Evolutionary conservation across 2,888 invertebrate species (phyloP).

Genomic region (Ganaspis brasiliensis): DNA sequence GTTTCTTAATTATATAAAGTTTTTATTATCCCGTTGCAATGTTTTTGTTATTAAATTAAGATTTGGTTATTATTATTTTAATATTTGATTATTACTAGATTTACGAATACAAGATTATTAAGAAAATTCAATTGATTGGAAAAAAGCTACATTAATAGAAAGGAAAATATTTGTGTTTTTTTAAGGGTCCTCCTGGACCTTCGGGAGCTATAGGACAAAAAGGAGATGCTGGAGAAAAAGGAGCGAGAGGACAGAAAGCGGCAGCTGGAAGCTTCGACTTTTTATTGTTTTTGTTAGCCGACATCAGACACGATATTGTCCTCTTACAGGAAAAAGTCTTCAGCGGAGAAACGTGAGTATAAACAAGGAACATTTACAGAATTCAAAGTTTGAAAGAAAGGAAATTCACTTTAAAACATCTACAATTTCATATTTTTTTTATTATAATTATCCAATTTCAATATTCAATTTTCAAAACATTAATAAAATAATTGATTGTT

Average conservation of each 20-base stretch:
- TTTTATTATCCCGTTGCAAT: no score
- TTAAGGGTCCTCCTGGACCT: conserved; percentile 84
- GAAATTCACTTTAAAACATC: neutral
- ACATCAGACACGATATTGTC: conserved; percentile 84
- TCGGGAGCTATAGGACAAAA: conserved; percentile 84
- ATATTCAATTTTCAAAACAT: no score
- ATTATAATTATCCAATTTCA: no score
- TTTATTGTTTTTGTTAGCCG: conserved; percentile 85
- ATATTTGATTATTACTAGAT: no score
- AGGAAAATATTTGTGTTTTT: conserved; percentile 23
- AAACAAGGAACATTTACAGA: neutral
- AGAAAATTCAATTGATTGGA: conserved; percentile 37
- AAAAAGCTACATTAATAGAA: neutral
- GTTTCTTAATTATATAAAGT: no score
- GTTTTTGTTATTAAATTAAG: no score
- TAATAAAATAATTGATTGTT: no score
- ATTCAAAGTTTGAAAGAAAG: neutral
- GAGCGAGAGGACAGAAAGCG: conserved; percentile 84
- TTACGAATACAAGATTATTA: no score
- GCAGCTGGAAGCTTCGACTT: conserved; percentile 85
- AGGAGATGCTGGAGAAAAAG: conserved; percentile 83
- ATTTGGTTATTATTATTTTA: no score
- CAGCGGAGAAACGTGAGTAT: conserved; percentile 82
- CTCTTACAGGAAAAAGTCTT: conserved; percentile 84
- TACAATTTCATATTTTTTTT: no score